Percentiles rank a stretch among this genome's conserved stretches.
These are phyloP conservation scores for Neomicropteryx cornuta DNA, from an alignment of 1,140 invertebrate species.

Conservation along the genomic window DNA sequence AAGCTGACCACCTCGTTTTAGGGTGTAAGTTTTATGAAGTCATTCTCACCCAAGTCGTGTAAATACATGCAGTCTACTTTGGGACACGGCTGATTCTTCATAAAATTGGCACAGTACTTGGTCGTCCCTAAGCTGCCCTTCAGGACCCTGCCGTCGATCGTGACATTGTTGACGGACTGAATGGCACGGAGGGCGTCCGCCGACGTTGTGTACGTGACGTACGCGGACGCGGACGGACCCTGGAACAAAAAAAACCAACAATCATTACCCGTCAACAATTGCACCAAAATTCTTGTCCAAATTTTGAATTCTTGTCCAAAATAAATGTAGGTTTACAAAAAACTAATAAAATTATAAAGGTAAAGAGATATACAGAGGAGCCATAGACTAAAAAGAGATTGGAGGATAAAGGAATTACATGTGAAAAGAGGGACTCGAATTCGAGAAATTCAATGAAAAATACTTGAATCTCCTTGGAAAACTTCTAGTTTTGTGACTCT, in stretches of 20 bases:
- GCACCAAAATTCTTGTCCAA: background rate
- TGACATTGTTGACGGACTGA: conserved; percentile 93
- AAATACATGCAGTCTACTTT: conserved; percentile 99
- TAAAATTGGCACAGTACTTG: conserved; percentile 99
- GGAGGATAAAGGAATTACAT: no score
- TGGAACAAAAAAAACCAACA: conserved; percentile 27
- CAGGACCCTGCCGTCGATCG: conserved; percentile 87
- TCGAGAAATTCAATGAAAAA: no score
- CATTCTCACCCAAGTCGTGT: conserved; percentile 77
- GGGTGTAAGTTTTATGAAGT: conserved; percentile 9
- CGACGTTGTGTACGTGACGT: conserved; percentile 90
- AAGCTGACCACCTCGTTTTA: no score
- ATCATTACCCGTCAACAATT: background rate
- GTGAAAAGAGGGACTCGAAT: no score
- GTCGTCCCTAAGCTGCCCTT: conserved; percentile 98
- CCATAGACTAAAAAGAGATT: no score
- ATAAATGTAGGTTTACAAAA: conserved; percentile 4
- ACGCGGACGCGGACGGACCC: conserved; percentile 91
- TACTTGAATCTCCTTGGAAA: no score
- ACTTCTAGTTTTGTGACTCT: no score
- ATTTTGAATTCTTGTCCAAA: background rate
- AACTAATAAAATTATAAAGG: background rate
- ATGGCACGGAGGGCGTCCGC: conserved; percentile 96
- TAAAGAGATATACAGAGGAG: no score
- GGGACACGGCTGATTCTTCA: conserved; percentile 94